Evolutionary conservation across 1,140 invertebrate genomes (phyloP).

Genomic region (Elysia chlorotica): DNA sequence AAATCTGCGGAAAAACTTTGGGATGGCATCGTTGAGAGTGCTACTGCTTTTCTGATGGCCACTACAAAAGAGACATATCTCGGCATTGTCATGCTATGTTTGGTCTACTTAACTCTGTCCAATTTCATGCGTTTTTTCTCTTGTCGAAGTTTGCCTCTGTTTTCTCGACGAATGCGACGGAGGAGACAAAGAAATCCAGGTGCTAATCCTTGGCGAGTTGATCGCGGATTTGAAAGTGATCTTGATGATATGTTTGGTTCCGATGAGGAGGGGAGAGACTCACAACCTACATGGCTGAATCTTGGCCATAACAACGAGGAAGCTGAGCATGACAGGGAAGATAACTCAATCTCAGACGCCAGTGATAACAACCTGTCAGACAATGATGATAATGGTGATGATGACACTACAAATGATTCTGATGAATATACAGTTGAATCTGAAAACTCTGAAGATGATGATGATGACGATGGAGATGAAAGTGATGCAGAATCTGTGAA

Average conservation of each 20-base stretch:
- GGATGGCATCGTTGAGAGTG: slow-evolving; percentile 2
- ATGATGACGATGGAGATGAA: slow-evolving; percentile 16
- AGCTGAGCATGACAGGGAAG: neutral
- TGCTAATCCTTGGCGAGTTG: neutral
- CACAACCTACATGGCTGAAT: no score
- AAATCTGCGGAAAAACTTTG: slow-evolving; percentile 13
- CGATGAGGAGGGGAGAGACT: neutral
- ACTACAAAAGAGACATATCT: slow-evolving; percentile 30
- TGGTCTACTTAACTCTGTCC: slow-evolving; percentile 20
- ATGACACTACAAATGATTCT: slow-evolving; percentile 27
- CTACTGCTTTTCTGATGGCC: neutral
- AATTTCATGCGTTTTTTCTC: slow-evolving; percentile 18
- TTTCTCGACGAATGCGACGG: neutral
- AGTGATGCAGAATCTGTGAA: no score
- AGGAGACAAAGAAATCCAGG: neutral
- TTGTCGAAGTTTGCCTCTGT: slow-evolving; percentile 22
- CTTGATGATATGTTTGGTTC: slow-evolving; percentile 18
- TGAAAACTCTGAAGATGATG: slow-evolving; percentile 32
- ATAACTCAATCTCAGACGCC: neutral
- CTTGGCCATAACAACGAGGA: no score
- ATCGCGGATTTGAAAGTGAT: slow-evolving; percentile 30
- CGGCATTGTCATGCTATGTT: slow-evolving; percentile 24
- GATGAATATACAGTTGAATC: slow-evolving; percentile 33
- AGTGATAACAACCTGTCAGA: neutral
- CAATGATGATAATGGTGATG: slow-evolving; percentile 12